Percentiles rank a stretch among this genome's conserved stretches.
Conservation (phyloP, 1,140 invertebrate genomes). For the Drosophila bocki region DNA sequence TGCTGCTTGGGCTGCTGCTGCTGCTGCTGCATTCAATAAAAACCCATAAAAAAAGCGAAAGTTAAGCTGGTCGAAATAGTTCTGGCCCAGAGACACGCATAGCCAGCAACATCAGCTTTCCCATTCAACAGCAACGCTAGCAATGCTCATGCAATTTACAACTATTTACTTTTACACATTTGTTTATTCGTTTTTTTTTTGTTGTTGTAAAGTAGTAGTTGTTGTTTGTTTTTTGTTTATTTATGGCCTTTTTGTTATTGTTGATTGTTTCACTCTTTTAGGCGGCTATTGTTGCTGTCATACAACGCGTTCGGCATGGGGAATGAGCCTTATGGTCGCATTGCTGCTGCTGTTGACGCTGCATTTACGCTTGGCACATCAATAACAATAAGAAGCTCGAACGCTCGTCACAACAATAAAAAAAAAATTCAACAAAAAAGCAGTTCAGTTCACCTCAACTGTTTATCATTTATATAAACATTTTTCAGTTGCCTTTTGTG, state of each 20-base stretch:
- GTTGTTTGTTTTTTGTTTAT: slow-evolving; percentile 52
- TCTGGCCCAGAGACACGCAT: slow-evolving; percentile 49
- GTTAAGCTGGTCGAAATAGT: slow-evolving; percentile 50
- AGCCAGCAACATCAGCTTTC: slow-evolving; percentile 44
- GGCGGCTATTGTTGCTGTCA: slow-evolving; percentile 17
- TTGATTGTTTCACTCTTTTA: slow-evolving; percentile 25
- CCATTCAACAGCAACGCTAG: slow-evolving; percentile 42
- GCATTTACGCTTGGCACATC: slow-evolving; percentile 49
- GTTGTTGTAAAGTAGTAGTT: slow-evolving; percentile 25
- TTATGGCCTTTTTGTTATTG: slow-evolving; percentile 43
- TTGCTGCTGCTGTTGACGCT: slow-evolving; percentile 47
- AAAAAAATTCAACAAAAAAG: slow-evolving; percentile 1
- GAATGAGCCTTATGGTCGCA: slow-evolving; percentile 47
- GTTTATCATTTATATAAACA: slow-evolving; percentile 66
- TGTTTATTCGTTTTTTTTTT: slow-evolving; percentile 42
- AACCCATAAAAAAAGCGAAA: slow-evolving; percentile 65
- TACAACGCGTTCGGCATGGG: slow-evolving; percentile 59
- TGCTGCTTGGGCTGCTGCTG: slow-evolving; percentile 17
- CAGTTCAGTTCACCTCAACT: slow-evolving; percentile 46
- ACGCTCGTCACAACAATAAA: not conserved
- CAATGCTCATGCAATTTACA: slow-evolving; percentile 66
- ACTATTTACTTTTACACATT: slow-evolving; percentile 67
- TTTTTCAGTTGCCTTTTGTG: slow-evolving; percentile 27
- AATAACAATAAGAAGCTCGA: slow-evolving; percentile 46
- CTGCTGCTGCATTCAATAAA: slow-evolving; percentile 25